Conservation (phyloP, 1,140 invertebrate species). For the Chionoecetes opilio region DNA sequence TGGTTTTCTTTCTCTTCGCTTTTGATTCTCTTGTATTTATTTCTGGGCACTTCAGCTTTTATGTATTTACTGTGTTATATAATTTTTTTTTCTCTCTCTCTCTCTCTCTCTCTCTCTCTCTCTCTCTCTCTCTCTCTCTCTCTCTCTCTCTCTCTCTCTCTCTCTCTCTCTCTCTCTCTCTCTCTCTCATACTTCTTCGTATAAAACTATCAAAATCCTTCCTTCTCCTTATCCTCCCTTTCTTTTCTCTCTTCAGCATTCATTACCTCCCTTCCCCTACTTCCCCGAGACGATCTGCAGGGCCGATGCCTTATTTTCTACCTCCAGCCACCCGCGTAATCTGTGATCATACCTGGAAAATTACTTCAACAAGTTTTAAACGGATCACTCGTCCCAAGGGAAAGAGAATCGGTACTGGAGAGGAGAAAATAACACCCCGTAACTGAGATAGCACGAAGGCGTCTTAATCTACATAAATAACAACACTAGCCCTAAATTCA, state of each 20-base stretch:
- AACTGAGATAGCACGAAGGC: background rate
- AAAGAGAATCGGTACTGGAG: too few relatives aligned
- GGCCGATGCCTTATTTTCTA: constrained; percentile 59
- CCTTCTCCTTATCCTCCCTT: background rate
- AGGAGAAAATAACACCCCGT: background rate
- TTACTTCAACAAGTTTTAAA: constrained; percentile 65
- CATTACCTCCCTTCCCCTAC: background rate
- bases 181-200: background rate
- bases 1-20: too few relatives aligned
- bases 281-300: constrained; percentile 33
- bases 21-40: too few relatives aligned
- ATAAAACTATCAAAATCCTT: background rate
- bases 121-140: background rate
- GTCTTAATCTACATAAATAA: background rate
- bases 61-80: too few relatives aligned
- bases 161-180: background rate
- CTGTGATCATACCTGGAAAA: constrained; percentile 72
- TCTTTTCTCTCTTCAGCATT: background rate
- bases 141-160: background rate
- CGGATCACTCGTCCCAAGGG: constrained; percentile 46
- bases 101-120: background rate
- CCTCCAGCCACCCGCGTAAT: constrained; percentile 55
- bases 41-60: too few relatives aligned
- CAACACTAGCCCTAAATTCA: too few relatives aligned
- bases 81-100: too few relatives aligned